Evolutionary conservation across 2,888 invertebrate species (phyloP).

Genomic region (Andrena flavipes): DNA sequence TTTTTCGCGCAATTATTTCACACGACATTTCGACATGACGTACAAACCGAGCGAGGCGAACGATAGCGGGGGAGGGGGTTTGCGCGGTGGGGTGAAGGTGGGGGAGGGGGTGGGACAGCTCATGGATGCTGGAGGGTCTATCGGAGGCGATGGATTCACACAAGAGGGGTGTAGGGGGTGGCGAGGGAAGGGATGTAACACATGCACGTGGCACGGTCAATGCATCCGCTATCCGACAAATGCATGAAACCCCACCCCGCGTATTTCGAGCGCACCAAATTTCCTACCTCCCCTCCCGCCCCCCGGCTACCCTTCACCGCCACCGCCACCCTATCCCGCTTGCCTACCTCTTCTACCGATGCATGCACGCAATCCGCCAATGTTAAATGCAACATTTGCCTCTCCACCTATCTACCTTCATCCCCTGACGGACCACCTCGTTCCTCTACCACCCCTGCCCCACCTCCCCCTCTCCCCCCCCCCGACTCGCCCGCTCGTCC

Average conservation of each 20-base stretch:
- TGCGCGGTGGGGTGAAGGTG: neutral
- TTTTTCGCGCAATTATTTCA: conserved; percentile 84
- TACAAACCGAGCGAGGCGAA: conserved; percentile 72
- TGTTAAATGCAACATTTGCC: conserved; percentile 81
- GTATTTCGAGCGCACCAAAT: conserved; percentile 70
- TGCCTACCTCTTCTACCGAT: conserved; percentile 52
- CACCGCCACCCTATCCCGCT: conserved; percentile 1
- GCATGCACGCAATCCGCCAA: conserved; percentile 77
- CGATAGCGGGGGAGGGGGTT: conserved; percentile 42
- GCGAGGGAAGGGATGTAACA: conserved; percentile 79
- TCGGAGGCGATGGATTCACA: conserved; percentile 67
- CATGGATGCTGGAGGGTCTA: conserved; percentile 66
- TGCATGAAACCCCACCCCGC: conserved; percentile 75
- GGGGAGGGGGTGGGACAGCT: conserved; percentile 39
- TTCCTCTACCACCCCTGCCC: conserved; percentile 22
- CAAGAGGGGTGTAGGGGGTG: conserved; percentile 52
- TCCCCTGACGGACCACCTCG: conserved; percentile 46
- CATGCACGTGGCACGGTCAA: conserved; percentile 83
- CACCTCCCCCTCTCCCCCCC: neutral
- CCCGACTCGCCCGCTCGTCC: neutral
- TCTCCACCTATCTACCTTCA: conserved; percentile 65
- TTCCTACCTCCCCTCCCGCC: conserved; percentile 41
- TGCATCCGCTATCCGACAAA: conserved; percentile 82
- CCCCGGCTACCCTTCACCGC: conserved; percentile 12
- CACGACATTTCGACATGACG: conserved; percentile 83